Percentiles rank a stretch among this genome's conserved stretches.
phyloP scores from a whole-genome alignment of 2,888 invertebrate species.

The Agapetus fuscipes region DNA sequence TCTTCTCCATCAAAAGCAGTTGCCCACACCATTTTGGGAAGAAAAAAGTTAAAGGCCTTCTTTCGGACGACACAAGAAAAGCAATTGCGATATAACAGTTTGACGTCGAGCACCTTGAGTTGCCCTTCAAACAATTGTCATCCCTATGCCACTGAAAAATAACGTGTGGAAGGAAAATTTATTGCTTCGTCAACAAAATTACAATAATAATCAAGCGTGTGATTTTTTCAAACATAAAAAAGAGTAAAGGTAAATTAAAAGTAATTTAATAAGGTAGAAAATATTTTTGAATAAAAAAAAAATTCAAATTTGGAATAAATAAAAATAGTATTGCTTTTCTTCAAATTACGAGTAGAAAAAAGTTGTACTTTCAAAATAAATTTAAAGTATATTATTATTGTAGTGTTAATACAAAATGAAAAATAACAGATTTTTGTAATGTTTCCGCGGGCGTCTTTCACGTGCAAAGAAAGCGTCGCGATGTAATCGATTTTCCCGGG shows the following conservation, averaged over 20 bases:
- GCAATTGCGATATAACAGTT: slow-evolving; percentile 20
- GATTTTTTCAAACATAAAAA: not conserved
- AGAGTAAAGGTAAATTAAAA: not conserved
- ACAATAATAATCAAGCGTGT: not conserved
- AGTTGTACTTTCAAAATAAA: too few species aligned
- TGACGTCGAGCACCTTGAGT: slow-evolving; percentile 45
- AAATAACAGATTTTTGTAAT: too few species aligned
- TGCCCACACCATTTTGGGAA: slow-evolving; percentile 37
- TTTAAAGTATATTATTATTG: too few species aligned
- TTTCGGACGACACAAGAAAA: not conserved
- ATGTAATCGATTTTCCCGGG: slow-evolving; percentile 4
- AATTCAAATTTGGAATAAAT: too few species aligned
- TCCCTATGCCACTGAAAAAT: slow-evolving; percentile 7
- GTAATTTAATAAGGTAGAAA: not conserved
- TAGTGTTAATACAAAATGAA: too few species aligned
- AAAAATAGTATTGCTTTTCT: too few species aligned
- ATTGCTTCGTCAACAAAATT: not conserved
- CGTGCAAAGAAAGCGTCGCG: slow-evolving; percentile 3
- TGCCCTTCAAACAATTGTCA: slow-evolving; percentile 36
- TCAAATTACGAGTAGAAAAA: too few species aligned
- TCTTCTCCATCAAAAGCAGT: slow-evolving; percentile 34
- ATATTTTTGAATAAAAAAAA: not conserved
- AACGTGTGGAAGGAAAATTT: not conserved
- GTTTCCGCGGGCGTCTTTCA: not conserved
- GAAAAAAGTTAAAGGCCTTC: slow-evolving; percentile 25